phyloP scores from a whole-genome alignment of 2,888 invertebrate genomes.

The Andrena haemorrhoa region DNA sequence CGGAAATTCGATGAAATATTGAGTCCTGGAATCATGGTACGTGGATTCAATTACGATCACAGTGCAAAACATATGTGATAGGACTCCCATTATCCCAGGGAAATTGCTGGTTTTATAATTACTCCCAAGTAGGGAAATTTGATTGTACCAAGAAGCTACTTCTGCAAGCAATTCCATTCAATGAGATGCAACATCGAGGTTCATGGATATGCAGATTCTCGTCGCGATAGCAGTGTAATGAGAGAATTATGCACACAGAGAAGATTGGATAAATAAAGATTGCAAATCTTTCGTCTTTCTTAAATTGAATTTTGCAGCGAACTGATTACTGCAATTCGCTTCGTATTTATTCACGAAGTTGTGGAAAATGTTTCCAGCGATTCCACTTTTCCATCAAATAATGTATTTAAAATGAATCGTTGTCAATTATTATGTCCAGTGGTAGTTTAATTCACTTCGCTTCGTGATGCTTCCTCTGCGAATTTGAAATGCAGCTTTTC shows the following conservation, averaged over 20 bases:
- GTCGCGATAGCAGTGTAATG: background rate
- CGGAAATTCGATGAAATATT: background rate
- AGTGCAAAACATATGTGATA: background rate
- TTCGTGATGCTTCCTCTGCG: no score
- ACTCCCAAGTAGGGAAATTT: constrained; percentile 3
- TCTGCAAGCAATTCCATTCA: constrained; percentile 15
- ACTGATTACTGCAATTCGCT: no score
- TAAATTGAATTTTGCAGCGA: background rate
- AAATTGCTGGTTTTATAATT: background rate
- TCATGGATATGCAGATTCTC: background rate
- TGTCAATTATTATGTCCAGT: no score
- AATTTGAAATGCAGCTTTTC: no score
- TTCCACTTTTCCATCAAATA: no score
- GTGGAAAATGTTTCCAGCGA: no score
- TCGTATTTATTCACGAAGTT: no score
- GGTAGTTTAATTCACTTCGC: no score
- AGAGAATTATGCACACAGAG: background rate
- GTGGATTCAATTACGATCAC: no score
- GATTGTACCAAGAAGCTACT: background rate
- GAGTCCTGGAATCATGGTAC: no score
- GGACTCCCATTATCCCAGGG: background rate
- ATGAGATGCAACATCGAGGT: background rate
- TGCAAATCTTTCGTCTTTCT: background rate
- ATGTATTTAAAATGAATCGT: no score
- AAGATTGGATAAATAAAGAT: constrained; percentile 2